These are phyloP conservation scores for Sinelater perroti DNA, from an alignment of 2,888 invertebrate species.

Conservation along the genomic window DNA sequence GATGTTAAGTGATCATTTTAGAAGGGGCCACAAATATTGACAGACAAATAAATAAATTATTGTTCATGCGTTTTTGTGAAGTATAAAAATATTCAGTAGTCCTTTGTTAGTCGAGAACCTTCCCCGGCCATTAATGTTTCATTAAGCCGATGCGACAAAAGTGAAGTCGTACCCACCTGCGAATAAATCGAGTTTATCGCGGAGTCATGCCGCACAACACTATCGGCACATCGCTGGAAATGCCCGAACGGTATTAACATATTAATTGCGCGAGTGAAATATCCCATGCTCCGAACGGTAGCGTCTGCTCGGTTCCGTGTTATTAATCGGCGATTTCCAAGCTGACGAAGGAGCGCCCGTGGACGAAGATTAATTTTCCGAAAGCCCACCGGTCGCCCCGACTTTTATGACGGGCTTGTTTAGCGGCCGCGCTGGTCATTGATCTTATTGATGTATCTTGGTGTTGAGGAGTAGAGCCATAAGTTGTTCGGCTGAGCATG, in stretches of 20 bases:
- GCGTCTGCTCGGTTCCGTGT: slow-evolving; percentile 4
- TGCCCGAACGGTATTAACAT: slow-evolving; percentile 14
- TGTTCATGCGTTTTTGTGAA: too few species aligned
- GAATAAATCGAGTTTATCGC: slow-evolving; percentile 12
- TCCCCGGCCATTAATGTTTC: too few species aligned
- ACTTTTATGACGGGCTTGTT: slow-evolving; percentile 5
- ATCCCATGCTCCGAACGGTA: slow-evolving; percentile 10
- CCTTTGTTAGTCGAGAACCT: too few species aligned
- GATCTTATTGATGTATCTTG: slow-evolving; percentile 43
- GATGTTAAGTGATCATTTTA: too few species aligned
- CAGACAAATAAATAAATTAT: too few species aligned
- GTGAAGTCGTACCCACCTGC: slow-evolving; percentile 2
- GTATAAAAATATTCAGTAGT: too few species aligned
- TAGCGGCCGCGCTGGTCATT: slow-evolving; percentile 34
- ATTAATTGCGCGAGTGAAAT: slow-evolving; percentile 14
- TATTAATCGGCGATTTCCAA: slow-evolving; percentile 1
- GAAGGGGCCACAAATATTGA: too few species aligned
- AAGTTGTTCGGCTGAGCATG: slow-evolving; percentile 56
- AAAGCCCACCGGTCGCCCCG: background rate
- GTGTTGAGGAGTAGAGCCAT: slow-evolving; percentile 48
- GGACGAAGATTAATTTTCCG: background rate
- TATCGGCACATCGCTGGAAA: slow-evolving; percentile 12
- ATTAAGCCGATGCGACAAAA: too few species aligned
- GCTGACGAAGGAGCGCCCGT: background rate
- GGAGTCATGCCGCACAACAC: slow-evolving; percentile 3